These are phyloP conservation scores for Yoshiicerus persimilis DNA, from an alignment of 1,140 invertebrate genomes.

Conservation along the genomic window DNA sequence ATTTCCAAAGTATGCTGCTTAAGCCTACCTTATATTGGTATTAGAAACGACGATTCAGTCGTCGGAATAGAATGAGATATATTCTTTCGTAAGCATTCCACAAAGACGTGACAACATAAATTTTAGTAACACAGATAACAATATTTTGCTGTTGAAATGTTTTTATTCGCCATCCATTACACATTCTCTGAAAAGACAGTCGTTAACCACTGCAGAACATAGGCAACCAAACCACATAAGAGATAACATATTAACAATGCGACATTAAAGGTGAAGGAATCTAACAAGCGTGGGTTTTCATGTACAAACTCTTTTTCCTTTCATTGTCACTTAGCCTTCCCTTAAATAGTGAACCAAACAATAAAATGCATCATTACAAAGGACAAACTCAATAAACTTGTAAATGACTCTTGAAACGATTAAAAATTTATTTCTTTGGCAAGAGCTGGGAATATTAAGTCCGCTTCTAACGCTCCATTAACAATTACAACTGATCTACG, in stretches of 20 bases:
- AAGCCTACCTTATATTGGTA: no score
- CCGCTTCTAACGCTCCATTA: background rate
- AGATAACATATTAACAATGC: background rate
- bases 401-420: background rate
- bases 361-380: background rate
- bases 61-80: background rate
- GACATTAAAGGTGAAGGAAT: background rate
- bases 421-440: background rate
- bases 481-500: background rate
- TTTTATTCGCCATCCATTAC: background rate
- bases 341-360: background rate
- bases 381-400: background rate
- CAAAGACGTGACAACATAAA: background rate
- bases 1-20: background rate
- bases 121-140: background rate
- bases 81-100: background rate
- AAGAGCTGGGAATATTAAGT: background rate
- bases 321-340: background rate
- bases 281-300: background rate
- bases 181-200: background rate
- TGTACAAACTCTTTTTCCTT: background rate
- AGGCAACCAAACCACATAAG: background rate
- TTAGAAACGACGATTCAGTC: no score
- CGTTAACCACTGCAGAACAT: background rate
- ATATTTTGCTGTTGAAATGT: background rate